Percentiles rank a stretch among this genome's conserved stretches.
Evolutionary conservation across 2,888 invertebrate genomes (phyloP).

Genomic region (Scaptomyza polygonia): DNA sequence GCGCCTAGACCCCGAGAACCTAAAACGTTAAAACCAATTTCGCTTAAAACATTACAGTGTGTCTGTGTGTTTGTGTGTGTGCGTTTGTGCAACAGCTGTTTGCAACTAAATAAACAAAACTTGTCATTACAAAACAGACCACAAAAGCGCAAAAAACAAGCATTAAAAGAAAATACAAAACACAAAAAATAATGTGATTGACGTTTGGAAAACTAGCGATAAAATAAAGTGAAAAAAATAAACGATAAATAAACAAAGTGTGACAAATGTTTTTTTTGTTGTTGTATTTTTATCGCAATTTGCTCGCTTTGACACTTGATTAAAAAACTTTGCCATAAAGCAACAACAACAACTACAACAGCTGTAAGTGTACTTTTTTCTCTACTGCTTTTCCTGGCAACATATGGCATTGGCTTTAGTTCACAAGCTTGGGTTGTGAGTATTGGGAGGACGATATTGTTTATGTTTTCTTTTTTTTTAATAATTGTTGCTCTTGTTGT

Average conservation of each 20-base stretch:
- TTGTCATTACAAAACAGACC: conserved; percentile 30
- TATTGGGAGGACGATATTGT: neutral
- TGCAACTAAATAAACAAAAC: conserved; percentile 40
- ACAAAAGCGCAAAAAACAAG: conserved; percentile 13
- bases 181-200: conserved; percentile 18
- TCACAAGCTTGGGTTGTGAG: conserved; percentile 13
- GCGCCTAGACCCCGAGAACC: conserved; percentile 11
- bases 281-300: conserved; percentile 12
- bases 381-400: conserved; percentile 33
- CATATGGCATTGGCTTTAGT: conserved; percentile 57
- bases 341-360: conserved; percentile 11
- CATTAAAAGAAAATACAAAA: neutral
- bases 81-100: conserved; percentile 64
- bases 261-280: conserved; percentile 33
- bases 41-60: conserved; percentile 7
- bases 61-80: conserved; percentile 1
- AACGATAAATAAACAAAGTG: neutral
- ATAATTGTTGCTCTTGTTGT: neutral
- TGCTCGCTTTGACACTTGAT: conserved; percentile 54
- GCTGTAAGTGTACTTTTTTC: conserved; percentile 23
- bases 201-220: conserved; percentile 9
- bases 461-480: conserved; percentile 14
- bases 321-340: conserved; percentile 62
- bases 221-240: neutral
- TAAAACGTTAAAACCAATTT: neutral